These are phyloP conservation scores for Pangasius krempfi DNA, from an alignment of 2,797 vertebrate genomes.

Conservation along the genomic window DNA sequence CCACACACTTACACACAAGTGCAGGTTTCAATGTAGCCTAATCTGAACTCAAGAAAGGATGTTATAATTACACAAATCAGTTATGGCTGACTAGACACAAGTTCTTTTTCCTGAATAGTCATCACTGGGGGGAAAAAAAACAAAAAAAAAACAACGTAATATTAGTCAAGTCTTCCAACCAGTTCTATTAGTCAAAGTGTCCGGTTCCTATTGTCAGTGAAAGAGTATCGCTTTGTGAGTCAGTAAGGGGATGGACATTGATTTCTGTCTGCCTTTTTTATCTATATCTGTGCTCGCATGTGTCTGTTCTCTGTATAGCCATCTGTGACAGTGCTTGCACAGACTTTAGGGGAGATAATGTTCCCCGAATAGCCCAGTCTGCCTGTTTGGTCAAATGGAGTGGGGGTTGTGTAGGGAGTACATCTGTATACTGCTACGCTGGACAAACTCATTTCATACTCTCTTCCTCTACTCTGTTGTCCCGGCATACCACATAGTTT, in stretches of 20 bases:
- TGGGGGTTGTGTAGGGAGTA: conserved; percentile 60
- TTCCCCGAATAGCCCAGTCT: conserved; percentile 71
- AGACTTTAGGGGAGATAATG: conserved; percentile 71
- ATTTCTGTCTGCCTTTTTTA: conserved; percentile 57
- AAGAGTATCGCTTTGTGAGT: conserved; percentile 44
- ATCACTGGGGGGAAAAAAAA: not conserved
- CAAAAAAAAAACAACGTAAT: not conserved
- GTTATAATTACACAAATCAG: not conserved
- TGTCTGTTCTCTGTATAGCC: conserved; percentile 54
- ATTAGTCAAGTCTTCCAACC: conserved; percentile 15
- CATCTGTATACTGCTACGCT: conserved; percentile 60
- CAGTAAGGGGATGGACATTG: conserved; percentile 52
- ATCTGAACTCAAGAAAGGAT: conserved; percentile 10
- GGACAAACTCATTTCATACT: conserved; percentile 49
- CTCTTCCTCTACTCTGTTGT: conserved; percentile 10
- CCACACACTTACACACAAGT: not conserved
- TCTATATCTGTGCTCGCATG: conserved; percentile 52
- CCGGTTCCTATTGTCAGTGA: conserved; percentile 26
- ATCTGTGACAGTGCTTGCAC: conserved; percentile 66
- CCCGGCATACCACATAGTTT: not conserved
- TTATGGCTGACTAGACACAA: not conserved
- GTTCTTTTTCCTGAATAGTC: conserved; percentile 16
- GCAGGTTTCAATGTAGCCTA: not conserved
- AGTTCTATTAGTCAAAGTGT: conserved; percentile 39
- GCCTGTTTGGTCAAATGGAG: conserved; percentile 71